A percentile compares a stretch with the other conserved stretches of the same genome.
Conservation (phyloP, 2,797 vertebrate species). For the Kryptopterus vitreolus region DNA sequence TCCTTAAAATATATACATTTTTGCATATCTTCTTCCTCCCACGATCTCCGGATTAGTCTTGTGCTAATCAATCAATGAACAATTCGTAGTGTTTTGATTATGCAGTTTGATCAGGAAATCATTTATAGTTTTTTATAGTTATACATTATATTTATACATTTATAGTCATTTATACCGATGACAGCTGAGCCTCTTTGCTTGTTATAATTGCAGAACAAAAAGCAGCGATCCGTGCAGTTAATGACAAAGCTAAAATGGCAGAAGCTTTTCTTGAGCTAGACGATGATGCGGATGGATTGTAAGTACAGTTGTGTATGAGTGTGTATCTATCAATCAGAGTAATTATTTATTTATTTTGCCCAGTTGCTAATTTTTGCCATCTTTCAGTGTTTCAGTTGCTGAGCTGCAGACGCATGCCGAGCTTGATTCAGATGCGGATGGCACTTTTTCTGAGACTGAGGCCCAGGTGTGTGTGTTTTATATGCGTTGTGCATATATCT, state of each 20-base stretch:
- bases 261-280: slow-evolving; percentile 84
- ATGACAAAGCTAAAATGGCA: slow-evolving; percentile 75
- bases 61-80: not conserved
- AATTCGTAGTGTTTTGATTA: too few species aligned
- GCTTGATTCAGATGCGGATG: slow-evolving; percentile 81
- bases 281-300: slow-evolving; percentile 81
- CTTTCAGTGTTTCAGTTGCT: slow-evolving; percentile 73
- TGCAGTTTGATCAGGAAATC: not conserved
- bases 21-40: not conserved
- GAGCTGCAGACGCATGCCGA: slow-evolving; percentile 83
- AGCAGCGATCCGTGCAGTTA: slow-evolving; percentile 68
- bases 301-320: slow-evolving; percentile 63
- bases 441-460: slow-evolving; percentile 76
- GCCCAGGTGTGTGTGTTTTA: slow-evolving; percentile 74
- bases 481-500: not conserved
- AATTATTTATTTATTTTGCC: not conserved
- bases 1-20: not conserved
- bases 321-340: not conserved
- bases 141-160: too few species aligned
- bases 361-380: not conserved
- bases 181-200: not conserved
- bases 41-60: not conserved
- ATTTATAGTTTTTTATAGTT: too few species aligned
- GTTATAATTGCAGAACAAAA: slow-evolving; percentile 76
- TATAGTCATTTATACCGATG: too few species aligned